A percentile compares a stretch with the other conserved stretches of the same genome.
phyloP scores from a whole-genome alignment of 2,797 vertebrate genomes.

The Spondyliosoma cantharus region DNA sequence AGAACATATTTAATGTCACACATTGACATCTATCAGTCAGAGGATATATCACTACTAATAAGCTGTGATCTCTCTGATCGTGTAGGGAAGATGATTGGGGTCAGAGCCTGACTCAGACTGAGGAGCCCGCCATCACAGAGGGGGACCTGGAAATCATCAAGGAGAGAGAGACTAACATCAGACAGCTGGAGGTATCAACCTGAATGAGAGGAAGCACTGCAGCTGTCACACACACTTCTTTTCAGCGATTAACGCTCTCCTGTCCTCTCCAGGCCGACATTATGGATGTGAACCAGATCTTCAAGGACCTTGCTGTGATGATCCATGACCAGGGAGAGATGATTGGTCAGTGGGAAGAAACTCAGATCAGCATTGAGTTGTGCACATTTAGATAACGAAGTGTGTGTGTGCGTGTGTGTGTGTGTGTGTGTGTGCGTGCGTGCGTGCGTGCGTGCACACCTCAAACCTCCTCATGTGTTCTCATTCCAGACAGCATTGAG shows the following conservation, averaged over 20 bases:
- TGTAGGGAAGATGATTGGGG: constrained; percentile 87
- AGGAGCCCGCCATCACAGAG: constrained; percentile 88
- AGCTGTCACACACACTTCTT: neutral
- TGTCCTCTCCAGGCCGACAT: constrained; percentile 88
- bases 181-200: constrained; percentile 88
- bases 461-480: constrained; percentile 11
- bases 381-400: neutral
- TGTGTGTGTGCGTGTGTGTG: neutral
- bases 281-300: constrained; percentile 96
- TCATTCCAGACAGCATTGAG: constrained; percentile 92
- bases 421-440: neutral
- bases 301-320: constrained; percentile 96
- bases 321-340: constrained; percentile 96
- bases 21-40: neutral
- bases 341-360: constrained; percentile 85
- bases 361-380: neutral
- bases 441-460: too few species aligned
- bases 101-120: constrained; percentile 87
- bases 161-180: constrained; percentile 92
- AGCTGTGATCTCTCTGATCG: neutral
- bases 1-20: neutral
- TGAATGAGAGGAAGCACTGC: neutral
- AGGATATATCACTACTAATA: neutral
- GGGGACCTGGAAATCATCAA: constrained; percentile 92
- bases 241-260: neutral